phyloP scores from a whole-genome alignment of 2,888 invertebrate genomes.

The Thereva unica region DNA sequence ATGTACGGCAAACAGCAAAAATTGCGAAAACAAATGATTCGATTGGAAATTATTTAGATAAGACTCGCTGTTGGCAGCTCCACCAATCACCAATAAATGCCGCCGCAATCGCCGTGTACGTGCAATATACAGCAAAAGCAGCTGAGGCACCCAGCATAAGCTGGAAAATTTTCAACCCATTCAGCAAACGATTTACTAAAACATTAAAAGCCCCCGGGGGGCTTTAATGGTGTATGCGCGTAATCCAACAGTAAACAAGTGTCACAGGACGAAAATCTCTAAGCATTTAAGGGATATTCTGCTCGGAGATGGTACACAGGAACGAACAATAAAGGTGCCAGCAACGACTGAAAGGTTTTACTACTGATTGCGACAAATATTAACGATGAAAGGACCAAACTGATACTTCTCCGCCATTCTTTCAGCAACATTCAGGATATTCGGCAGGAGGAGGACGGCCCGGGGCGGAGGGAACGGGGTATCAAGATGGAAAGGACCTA shows the following conservation, averaged over 20 bases:
- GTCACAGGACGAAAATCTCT: no score
- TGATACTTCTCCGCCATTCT: background rate
- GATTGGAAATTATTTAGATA: conserved; percentile 36
- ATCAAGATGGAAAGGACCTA: conserved; percentile 22
- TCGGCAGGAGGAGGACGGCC: background rate
- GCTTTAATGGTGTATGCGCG: background rate
- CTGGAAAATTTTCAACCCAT: background rate
- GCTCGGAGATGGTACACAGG: no score
- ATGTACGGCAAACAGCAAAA: conserved; percentile 41
- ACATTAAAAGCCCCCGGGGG: conserved; percentile 15
- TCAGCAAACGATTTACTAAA: background rate
- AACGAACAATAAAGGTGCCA: conserved; percentile 3
- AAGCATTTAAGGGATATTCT: no score
- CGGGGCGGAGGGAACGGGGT: no score
- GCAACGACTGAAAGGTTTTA: background rate
- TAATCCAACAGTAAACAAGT: conserved; percentile 18
- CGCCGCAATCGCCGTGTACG: conserved; percentile 6
- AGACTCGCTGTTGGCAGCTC: background rate
- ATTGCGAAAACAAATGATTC: conserved; percentile 37
- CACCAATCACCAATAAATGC: background rate
- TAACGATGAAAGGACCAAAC: conserved; percentile 27
- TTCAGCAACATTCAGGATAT: conserved; percentile 28
- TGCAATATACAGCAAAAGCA: background rate
- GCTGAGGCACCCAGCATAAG: background rate
- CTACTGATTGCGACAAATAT: conserved; percentile 25